Base-by-base conservation (phyloP, 2,888 invertebrate genomes). In the Trachelus iudaicus region DNA sequence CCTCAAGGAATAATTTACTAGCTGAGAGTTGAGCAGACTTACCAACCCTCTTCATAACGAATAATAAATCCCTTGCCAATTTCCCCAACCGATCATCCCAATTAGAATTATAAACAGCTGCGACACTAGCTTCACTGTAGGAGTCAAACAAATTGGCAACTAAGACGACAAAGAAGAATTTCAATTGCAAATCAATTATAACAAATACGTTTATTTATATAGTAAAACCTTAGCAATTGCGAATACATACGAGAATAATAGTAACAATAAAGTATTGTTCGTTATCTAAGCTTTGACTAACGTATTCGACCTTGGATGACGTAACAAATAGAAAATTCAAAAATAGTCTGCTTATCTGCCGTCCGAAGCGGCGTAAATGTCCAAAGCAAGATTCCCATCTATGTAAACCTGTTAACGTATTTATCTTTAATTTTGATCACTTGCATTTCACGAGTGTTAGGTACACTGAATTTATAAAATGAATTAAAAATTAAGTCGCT, bases 91-190 rank as follows among this genome's bases (percentile, higher is more conserved):
- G 81, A 69, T 81, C 77, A 69, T 87, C 87, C 88, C 89, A 88
- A 0, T 75, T 40, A 73, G 82, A 84, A 34, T 84, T 78, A 77
- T 87, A 89, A 33, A 75, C 82, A 0, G 85, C 84, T n/a, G 78
- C 77, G 0, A 82, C 84, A 56, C 87, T 76, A 12, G 75, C 80
- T 9, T 76, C 82, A 69, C 83, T 83, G 23, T 84, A 82, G 6
- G 82, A 80, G 23, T 88, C 86, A n/a, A 88, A 77, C 11, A 76
- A 81, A 35, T 86, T 85, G 11, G 87, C 88, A 3, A 87, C 88
- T 75, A 86, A 89, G 69, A 85, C 83, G 81, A 85, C 89, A 11
- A 88, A 81, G 56, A 56, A 56, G 56, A 56, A 56, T 56, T 56
- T 56, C 23, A 56, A 9, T 23, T 23, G 9, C 56, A 56, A 56